A percentile compares a stretch with the other conserved stretches of the same genome.
Conservation (phyloP, 2,888 invertebrate genomes). For the Cephus pulcher region DNA sequence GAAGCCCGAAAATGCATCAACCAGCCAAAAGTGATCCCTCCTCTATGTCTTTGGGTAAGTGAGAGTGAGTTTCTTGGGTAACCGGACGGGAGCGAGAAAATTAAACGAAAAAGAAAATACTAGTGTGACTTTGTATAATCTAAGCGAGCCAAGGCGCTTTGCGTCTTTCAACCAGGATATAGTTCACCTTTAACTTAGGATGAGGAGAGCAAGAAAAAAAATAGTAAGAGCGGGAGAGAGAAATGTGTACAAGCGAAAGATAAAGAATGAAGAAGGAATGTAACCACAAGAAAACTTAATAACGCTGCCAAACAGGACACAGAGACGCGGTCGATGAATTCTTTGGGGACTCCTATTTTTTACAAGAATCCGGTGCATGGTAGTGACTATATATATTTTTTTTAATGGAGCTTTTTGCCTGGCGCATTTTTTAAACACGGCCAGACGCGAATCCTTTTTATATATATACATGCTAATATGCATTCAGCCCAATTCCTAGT, state of each 20-base stretch:
- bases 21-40: conserved; percentile 25
- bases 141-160: neutral
- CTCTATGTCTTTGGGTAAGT: conserved; percentile 27
- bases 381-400: conserved; percentile 3
- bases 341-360: neutral
- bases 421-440: neutral
- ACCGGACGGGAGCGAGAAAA: neutral
- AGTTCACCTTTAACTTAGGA: neutral
- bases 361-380: neutral
- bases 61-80: conserved; percentile 5
- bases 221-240: neutral
- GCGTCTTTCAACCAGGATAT: neutral
- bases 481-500: neutral
- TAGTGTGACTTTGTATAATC: neutral
- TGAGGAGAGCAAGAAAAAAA: neutral
- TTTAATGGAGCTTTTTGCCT: neutral
- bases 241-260: conserved; percentile 5
- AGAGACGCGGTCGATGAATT: neutral
- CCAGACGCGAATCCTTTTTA: neutral
- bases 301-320: neutral
- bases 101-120: neutral
- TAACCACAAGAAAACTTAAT: neutral
- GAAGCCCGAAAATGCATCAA: conserved; percentile 16
- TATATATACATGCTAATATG: neutral
- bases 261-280: neutral